These are phyloP conservation scores for Heteractis magnifica DNA, from an alignment of 92 coral and sea anemone species.

Conservation along the genomic window DNA sequence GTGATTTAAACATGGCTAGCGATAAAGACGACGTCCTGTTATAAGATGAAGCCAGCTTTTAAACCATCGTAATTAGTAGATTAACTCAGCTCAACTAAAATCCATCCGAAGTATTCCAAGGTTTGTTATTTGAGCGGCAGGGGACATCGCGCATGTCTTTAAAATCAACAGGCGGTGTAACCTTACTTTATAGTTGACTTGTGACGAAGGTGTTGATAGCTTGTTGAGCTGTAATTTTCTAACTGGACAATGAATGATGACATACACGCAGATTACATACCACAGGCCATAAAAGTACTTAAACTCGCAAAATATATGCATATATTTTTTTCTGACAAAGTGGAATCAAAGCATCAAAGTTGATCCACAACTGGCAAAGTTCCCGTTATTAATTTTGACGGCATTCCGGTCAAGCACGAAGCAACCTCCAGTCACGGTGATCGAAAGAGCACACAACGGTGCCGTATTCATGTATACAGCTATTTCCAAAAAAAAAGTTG, in stretches of 20 bases:
- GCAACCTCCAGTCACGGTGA: too few relatives aligned
- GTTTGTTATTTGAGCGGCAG: constrained; percentile 9
- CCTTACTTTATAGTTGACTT: neutral
- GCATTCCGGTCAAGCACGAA: too few relatives aligned
- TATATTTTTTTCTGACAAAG: too few relatives aligned
- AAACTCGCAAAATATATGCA: too few relatives aligned
- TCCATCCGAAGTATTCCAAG: neutral
- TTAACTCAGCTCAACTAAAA: neutral
- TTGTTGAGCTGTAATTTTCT: neutral
- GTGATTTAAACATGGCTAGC: neutral
- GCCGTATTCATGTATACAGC: too few relatives aligned
- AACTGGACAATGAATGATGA: neutral
- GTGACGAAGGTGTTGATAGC: neutral
- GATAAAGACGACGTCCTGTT: neutral
- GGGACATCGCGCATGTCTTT: constrained; percentile 7
- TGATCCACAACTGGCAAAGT: too few relatives aligned
- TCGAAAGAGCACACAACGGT: too few relatives aligned
- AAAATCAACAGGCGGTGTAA: constrained; percentile 3
- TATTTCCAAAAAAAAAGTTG: too few relatives aligned
- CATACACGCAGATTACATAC: neutral
- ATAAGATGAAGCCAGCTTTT: neutral
- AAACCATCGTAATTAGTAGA: neutral
- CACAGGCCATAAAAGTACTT: neutral
- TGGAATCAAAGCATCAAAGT: too few relatives aligned
- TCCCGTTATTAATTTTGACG: too few relatives aligned